These are phyloP conservation scores for Cyphomyrmex costatus DNA, from an alignment of 1,140 invertebrate genomes.

Conservation along the genomic window DNA sequence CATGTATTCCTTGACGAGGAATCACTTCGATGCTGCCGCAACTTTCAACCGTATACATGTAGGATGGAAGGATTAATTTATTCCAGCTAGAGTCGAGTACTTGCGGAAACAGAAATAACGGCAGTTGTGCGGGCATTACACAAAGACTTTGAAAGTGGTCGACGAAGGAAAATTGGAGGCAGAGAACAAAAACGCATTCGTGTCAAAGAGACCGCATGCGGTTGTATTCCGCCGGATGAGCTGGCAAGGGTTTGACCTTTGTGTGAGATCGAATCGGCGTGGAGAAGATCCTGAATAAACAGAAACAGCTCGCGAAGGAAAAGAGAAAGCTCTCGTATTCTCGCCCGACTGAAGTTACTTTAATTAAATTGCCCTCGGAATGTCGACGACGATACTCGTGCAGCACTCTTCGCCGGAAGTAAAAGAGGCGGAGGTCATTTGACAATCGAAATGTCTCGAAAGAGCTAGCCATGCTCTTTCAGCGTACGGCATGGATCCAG, in stretches of 20 bases:
- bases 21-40: neutral
- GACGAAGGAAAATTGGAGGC: slow-evolving; percentile 37
- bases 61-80: slow-evolving; percentile 25
- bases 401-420: neutral
- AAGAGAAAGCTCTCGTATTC: neutral
- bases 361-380: slow-evolving; percentile 52
- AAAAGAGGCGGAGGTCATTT: slow-evolving; percentile 28
- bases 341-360: slow-evolving; percentile 28
- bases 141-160: slow-evolving; percentile 39
- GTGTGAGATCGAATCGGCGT: slow-evolving; percentile 26
- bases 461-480: slow-evolving; percentile 29
- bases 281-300: slow-evolving; percentile 36
- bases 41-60: neutral
- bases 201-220: slow-evolving; percentile 16
- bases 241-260: slow-evolving; percentile 17
- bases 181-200: slow-evolving; percentile 38
- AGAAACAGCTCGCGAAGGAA: slow-evolving; percentile 23
- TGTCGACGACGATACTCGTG: neutral
- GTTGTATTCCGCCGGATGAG: neutral
- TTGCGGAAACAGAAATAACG: slow-evolving; percentile 26
- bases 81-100: slow-evolving; percentile 1
- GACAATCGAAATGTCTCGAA: slow-evolving; percentile 45
- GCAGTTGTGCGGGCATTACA: neutral
- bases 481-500: slow-evolving; percentile 5
- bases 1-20: neutral